phyloP scores from a whole-genome alignment of 1,140 invertebrate species.

The Chlorops oryzae region DNA sequence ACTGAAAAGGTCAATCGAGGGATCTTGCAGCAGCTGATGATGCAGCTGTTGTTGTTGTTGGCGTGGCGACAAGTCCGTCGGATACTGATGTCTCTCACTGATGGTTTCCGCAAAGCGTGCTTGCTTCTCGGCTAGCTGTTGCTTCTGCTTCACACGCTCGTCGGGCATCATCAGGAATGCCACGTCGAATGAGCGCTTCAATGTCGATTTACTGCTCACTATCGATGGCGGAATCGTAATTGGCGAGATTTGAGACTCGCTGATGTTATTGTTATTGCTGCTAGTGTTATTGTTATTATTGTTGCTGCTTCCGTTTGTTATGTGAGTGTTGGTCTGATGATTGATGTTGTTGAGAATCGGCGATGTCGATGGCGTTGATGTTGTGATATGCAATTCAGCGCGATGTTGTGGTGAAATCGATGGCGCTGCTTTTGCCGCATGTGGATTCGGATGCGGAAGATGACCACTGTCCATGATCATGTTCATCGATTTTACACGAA shows the following conservation, averaged over 20 bases:
- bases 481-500: conserved; percentile 34
- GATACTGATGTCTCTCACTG: conserved; percentile 31
- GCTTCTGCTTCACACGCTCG: conserved; percentile 66
- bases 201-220: conserved; percentile 27
- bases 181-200: conserved; percentile 78
- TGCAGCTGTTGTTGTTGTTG: conserved; percentile 20
- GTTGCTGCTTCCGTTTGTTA: conserved; percentile 1
- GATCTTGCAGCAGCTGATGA: conserved; percentile 24
- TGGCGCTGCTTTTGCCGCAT: neutral
- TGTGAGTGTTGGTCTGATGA: conserved; percentile 11
- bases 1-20: conserved; percentile 35
- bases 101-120: conserved; percentile 48
- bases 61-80: conserved; percentile 15
- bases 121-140: conserved; percentile 53
- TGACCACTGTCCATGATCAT: conserved; percentile 42
- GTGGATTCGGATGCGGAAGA: neutral
- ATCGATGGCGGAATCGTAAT: conserved; percentile 7
- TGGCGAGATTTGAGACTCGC: conserved; percentile 17
- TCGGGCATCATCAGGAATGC: conserved; percentile 82
- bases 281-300: too few relatives aligned
- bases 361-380: conserved; percentile 20
- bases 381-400: neutral
- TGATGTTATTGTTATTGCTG: conserved; percentile 32
- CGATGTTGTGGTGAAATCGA: neutral
- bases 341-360: conserved; percentile 28